Percentiles rank a stretch among this genome's conserved stretches.
phyloP scores from a whole-genome alignment of 2,888 invertebrate genomes.

The Drosophila barbarae region DNA sequence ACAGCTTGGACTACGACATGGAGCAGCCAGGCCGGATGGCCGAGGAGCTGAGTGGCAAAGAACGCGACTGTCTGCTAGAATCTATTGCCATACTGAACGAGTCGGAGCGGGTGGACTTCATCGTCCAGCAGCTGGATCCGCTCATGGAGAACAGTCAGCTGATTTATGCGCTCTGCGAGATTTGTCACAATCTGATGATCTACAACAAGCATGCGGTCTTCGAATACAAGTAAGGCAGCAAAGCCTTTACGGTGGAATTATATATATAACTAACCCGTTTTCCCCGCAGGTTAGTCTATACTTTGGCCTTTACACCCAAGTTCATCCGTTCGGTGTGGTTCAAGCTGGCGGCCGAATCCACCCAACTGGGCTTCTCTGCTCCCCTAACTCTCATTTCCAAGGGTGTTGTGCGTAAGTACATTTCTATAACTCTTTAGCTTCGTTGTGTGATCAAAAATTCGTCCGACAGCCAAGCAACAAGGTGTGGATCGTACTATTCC shows the following conservation, averaged over 20 bases:
- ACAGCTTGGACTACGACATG: constrained; percentile 54
- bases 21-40: constrained; percentile 43
- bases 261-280: neutral
- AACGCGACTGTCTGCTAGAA: constrained; percentile 74
- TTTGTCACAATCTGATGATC: constrained; percentile 91
- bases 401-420: constrained; percentile 79
- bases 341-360: constrained; percentile 78
- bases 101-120: constrained; percentile 81
- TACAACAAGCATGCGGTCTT: constrained; percentile 90
- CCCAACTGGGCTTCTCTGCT: constrained; percentile 78
- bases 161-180: constrained; percentile 85
- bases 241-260: too few relatives aligned
- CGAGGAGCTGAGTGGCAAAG: constrained; percentile 63
- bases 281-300: constrained; percentile 85
- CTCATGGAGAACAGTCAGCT: constrained; percentile 80
- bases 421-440: neutral
- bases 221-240: constrained; percentile 86
- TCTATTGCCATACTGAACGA: constrained; percentile 85
- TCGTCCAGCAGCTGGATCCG: constrained; percentile 79
- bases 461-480: constrained; percentile 81
- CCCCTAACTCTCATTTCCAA: constrained; percentile 79
- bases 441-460: neutral
- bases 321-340: constrained; percentile 89
- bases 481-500: constrained; percentile 85
- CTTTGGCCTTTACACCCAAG: constrained; percentile 88